Percentiles rank a stretch among this genome's conserved stretches.
Conservation (phyloP, 2,113 vertebrate species). For the Thomomys bottae region DNA sequence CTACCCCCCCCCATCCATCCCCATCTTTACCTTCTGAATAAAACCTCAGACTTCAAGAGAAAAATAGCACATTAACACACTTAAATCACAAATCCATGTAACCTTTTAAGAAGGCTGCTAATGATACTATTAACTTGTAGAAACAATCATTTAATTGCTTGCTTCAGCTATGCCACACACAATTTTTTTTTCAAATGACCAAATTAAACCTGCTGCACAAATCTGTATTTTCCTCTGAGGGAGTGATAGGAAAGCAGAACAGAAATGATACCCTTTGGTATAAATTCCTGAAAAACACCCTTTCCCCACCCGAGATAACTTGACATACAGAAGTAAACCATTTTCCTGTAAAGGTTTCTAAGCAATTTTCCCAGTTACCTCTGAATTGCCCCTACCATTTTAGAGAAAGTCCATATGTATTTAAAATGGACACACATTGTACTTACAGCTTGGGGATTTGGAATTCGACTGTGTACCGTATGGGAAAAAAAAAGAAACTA, state of each 20-base stretch:
- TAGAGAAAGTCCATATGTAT: constrained; percentile 52
- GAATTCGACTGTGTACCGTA: constrained; percentile 61
- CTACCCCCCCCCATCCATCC: neutral
- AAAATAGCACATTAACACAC: constrained; percentile 76
- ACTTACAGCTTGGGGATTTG: constrained; percentile 77
- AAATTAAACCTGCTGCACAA: constrained; percentile 56
- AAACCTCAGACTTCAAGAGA: constrained; percentile 71
- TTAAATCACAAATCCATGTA: constrained; percentile 68
- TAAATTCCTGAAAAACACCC: neutral
- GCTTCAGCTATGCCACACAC: neutral
- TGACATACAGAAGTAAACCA: constrained; percentile 11
- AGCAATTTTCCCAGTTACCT: constrained; percentile 56
- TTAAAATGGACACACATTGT: constrained; percentile 39
- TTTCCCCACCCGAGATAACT: neutral
- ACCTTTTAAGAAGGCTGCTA: constrained; percentile 63
- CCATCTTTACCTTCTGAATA: constrained; percentile 75
- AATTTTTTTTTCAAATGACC: constrained; percentile 17
- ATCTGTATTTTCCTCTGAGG: constrained; percentile 55
- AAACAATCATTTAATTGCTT: constrained; percentile 44
- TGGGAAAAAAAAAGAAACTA: neutral
- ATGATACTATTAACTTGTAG: constrained; percentile 63
- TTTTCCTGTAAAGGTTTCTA: neutral
- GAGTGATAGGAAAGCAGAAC: neutral
- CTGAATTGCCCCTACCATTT: neutral
- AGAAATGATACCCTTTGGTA: neutral